Evolutionary conservation across 2,797 vertebrate species (phyloP), one percentile per base, ranked within the genome.

Genomic region (Peromyscus nudipes): DNA sequence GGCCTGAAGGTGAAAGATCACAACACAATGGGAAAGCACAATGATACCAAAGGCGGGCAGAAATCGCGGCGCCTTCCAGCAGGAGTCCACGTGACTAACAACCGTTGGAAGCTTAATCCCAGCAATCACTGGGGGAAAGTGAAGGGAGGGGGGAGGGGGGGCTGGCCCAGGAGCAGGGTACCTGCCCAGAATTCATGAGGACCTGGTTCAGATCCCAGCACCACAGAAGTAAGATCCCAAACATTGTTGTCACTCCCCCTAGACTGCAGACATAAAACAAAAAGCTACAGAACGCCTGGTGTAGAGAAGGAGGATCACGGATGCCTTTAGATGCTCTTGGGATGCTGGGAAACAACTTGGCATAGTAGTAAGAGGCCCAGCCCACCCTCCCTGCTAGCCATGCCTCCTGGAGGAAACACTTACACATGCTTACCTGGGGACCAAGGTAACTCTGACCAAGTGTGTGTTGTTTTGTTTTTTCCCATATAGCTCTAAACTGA

Each of bases 371-470:
- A 57, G 83, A 89, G 81, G 67, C 52, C 85, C n/a, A 52, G 37
- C 37, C 69, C 19, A 34, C 25, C 62, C 37, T 23, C 25, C 27
- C 0, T 9, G 52, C 76, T 60, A 69, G 76, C 25, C 25, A 31
- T 25, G 43, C 2, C 29, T n/a, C 60, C 60, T 40, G 14, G 34
- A 65, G 89, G 25, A 87, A 89, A 73, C 0, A 6, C 27, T 8
- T 46, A 71, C 65, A 40, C 43, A 27, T 29, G 16, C 19, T 4
- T 31, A 95, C 83, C 81, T 55, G 71, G 79, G 90, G 69, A 91
- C 37, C 79, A 94, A 81, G 40, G 95, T 52, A 90, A 87, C 57
- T 89, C 88, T 94, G 85, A 96, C 84, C 65, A 64, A 85, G 17
- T 84, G 57, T 4, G 12, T 23, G 12, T 29, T 80, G 25, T 13